Percentiles rank a stretch among this genome's conserved stretches.
Evolutionary conservation across 2,888 invertebrate species (phyloP).

Genomic region (Salpingus planirostris): DNA sequence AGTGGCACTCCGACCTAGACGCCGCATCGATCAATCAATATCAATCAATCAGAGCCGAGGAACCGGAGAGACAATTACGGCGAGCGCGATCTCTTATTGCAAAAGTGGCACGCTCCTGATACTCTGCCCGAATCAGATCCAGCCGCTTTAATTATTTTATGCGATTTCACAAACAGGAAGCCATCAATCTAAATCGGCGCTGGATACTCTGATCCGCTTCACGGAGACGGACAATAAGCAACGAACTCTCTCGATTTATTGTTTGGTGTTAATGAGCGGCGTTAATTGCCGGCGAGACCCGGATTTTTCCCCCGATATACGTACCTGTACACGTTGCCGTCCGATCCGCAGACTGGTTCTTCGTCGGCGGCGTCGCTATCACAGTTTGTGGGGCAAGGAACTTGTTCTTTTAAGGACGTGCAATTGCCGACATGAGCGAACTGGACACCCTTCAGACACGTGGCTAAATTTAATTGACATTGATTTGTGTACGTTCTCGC

Average conservation of each 20-base stretch:
- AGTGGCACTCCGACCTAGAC: slow-evolving; percentile 79
- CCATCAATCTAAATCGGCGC: slow-evolving; percentile 3
- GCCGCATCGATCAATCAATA: too few species aligned
- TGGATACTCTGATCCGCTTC: too few species aligned
- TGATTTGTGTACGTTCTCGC: slow-evolving; percentile 76
- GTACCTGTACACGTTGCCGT: slow-evolving; percentile 80
- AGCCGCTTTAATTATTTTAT: slow-evolving; percentile 6
- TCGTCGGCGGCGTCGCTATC: slow-evolving; percentile 47
- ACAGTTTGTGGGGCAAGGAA: slow-evolving; percentile 56
- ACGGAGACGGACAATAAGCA: too few species aligned
- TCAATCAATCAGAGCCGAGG: too few species aligned
- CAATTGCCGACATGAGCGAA: slow-evolving; percentile 84
- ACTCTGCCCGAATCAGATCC: slow-evolving; percentile 3
- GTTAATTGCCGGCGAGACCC: too few species aligned
- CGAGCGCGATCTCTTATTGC: too few species aligned
- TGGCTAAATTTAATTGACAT: slow-evolving; percentile 73
- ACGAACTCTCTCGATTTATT: too few species aligned
- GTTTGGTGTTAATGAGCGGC: too few species aligned
- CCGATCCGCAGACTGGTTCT: slow-evolving; percentile 80
- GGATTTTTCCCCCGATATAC: too few species aligned
- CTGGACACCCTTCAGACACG: slow-evolving; percentile 81
- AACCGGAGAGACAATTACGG: too few species aligned
- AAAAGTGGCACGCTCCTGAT: too few species aligned
- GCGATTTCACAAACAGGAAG: slow-evolving; percentile 4
- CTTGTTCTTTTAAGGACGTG: slow-evolving; percentile 57